A percentile compares a stretch with the other conserved stretches of the same genome.
Evolutionary conservation across 2,797 vertebrate species (phyloP).

Genomic region (Neosalanx taihuensis): DNA sequence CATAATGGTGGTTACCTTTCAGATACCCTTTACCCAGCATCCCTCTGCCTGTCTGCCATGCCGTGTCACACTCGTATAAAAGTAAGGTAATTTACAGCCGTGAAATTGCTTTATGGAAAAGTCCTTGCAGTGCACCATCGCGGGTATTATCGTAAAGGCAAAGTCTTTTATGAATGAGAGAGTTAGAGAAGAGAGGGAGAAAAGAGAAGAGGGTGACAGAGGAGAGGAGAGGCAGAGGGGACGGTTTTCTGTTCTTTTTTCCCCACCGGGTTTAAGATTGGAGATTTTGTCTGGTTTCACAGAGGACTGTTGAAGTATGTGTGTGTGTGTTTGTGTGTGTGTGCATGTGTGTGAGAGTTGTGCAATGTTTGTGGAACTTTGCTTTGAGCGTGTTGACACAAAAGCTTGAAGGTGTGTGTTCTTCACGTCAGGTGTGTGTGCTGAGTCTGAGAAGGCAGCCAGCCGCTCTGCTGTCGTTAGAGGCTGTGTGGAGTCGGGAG

Average conservation of each 20-base stretch:
- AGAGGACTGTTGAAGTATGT: conserved; percentile 5
- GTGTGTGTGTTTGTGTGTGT: background rate
- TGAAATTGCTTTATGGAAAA: conserved; percentile 66
- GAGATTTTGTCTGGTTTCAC: conserved; percentile 14
- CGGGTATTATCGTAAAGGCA: conserved; percentile 63
- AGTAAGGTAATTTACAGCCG: conserved; percentile 63
- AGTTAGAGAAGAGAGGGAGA: conserved; percentile 11
- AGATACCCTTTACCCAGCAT: conserved; percentile 64
- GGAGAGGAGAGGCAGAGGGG: background rate
- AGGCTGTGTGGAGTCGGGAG: conserved; percentile 57
- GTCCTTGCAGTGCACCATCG: conserved; percentile 55
- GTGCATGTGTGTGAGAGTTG: background rate
- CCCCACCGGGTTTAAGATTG: conserved; percentile 12
- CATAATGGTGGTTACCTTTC: conserved; percentile 64
- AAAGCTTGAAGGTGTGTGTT: conserved; percentile 13
- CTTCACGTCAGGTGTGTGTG: background rate
- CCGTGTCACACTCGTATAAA: conserved; percentile 61
- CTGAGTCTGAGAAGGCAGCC: conserved; percentile 28
- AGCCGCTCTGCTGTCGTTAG: conserved; percentile 54
- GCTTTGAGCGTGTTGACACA: background rate
- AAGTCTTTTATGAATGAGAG: conserved; percentile 59
- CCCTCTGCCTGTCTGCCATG: conserved; percentile 41
- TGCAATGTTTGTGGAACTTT: background rate
- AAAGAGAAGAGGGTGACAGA: background rate
- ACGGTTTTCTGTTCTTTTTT: background rate